A percentile compares a stretch with the other conserved stretches of the same genome.
phyloP scores from a whole-genome alignment of 2,797 vertebrate species.

The Lophius americanus region DNA sequence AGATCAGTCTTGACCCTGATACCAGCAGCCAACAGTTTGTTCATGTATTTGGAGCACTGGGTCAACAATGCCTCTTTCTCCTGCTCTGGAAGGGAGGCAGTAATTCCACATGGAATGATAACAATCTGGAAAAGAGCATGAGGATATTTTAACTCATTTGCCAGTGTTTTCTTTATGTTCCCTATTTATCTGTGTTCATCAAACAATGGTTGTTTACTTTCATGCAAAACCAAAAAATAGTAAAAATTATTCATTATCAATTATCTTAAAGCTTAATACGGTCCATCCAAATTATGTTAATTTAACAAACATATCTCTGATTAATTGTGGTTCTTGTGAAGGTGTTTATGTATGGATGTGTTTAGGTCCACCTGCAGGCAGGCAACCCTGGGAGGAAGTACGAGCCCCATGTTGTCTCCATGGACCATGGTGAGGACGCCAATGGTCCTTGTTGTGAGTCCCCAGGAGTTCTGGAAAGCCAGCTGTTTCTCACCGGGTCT shows the following conservation, averaged over 20 bases:
- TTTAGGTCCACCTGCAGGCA: slow-evolving; percentile 88
- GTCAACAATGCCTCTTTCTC: slow-evolving; percentile 87
- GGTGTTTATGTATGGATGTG: not conserved
- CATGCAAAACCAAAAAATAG: no score
- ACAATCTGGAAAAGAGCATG: slow-evolving; percentile 81
- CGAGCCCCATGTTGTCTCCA: slow-evolving; percentile 95
- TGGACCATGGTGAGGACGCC: slow-evolving; percentile 98
- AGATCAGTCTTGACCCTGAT: slow-evolving; percentile 88
- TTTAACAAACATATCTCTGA: no score
- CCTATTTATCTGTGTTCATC: no score
- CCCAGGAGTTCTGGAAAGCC: slow-evolving; percentile 98
- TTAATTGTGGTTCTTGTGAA: no score
- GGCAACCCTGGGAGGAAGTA: slow-evolving; percentile 93
- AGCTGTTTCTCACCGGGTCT: slow-evolving; percentile 94
- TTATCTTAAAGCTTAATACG: no score
- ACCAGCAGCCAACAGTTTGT: slow-evolving; percentile 77
- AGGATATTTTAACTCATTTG: not conserved
- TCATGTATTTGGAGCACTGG: slow-evolving; percentile 88
- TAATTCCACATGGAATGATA: slow-evolving; percentile 96
- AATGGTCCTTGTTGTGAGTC: slow-evolving; percentile 95
- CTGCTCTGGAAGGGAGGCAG: slow-evolving; percentile 89
- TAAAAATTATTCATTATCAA: no score
- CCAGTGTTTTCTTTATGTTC: no score
- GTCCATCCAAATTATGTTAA: no score
- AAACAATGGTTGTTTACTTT: no score